These are phyloP conservation scores for Bubalus kerabau DNA, from an alignment of 2,113 vertebrate species.

Conservation along the genomic window DNA sequence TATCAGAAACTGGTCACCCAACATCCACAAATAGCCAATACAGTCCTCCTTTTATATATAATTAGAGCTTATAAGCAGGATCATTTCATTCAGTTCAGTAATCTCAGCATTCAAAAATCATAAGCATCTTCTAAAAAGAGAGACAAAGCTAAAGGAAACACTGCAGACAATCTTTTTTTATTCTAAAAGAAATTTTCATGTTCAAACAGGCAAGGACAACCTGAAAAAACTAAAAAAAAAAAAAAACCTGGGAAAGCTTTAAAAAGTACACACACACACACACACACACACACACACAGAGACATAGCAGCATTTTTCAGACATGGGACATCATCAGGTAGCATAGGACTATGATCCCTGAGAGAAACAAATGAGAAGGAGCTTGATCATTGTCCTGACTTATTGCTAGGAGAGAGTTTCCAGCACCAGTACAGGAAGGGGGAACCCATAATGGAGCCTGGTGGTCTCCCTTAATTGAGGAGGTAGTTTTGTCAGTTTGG, in stretches of 20 bases:
- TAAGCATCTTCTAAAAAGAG: conserved; percentile 2
- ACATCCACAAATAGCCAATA: neutral
- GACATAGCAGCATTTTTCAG: neutral
- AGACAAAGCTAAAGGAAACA: conserved; percentile 11
- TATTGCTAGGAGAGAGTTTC: neutral
- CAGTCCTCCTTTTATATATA: neutral
- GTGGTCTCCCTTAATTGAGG: neutral
- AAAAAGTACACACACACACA: neutral
- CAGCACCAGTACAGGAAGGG: neutral
- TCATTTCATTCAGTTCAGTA: neutral
- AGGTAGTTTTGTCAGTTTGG: neutral
- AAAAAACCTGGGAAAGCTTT: neutral
- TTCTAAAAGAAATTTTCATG: neutral
- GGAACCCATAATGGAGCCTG: neutral
- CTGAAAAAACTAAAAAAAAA: neutral
- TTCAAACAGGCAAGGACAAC: neutral
- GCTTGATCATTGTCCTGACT: neutral
- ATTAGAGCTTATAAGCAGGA: neutral
- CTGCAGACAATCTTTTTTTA: neutral
- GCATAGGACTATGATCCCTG: neutral
- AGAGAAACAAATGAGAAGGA: neutral
- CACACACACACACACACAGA: neutral
- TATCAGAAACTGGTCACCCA: neutral
- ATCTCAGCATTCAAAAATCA: neutral
- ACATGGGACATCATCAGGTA: neutral